These are phyloP conservation scores for Plectus sambesii DNA, from an alignment of 1,140 invertebrate species.

Conservation along the genomic window DNA sequence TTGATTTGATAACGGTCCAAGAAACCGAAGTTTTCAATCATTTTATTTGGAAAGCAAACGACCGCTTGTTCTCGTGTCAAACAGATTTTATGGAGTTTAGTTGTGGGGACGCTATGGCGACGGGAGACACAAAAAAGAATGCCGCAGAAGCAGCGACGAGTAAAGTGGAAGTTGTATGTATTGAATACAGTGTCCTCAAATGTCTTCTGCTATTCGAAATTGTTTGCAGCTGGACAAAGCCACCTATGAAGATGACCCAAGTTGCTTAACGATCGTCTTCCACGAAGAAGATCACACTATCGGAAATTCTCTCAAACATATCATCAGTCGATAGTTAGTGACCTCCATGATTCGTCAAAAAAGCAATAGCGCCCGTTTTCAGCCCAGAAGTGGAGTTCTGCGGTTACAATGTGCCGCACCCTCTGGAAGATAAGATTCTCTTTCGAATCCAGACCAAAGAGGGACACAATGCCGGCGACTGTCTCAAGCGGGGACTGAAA, in stretches of 20 bases:
- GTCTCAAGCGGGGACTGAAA: conserved; percentile 16
- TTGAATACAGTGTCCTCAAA: conserved; percentile 1
- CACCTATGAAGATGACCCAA: conserved; percentile 22
- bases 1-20: too few relatives aligned
- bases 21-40: too few relatives aligned
- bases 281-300: conserved; percentile 40
- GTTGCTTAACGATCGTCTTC: conserved; percentile 29
- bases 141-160: too few relatives aligned
- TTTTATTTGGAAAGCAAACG: too few relatives aligned
- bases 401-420: conserved; percentile 41
- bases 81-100: too few relatives aligned
- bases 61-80: too few relatives aligned
- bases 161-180: conserved; percentile 28
- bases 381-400: conserved; percentile 40
- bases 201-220: background rate
- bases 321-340: conserved; percentile 34
- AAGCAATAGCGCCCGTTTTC: conserved; percentile 13
- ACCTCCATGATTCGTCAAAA: conserved; percentile 14
- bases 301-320: conserved; percentile 37
- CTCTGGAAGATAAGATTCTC: conserved; percentile 41
- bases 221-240: conserved; percentile 23
- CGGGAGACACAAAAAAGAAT: too few relatives aligned
- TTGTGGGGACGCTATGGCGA: too few relatives aligned
- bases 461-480: conserved; percentile 18
- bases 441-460: conserved; percentile 31